These are phyloP conservation scores for Eulemur macaco DNA, from an alignment of 2,113 vertebrate genomes.

Conservation along the genomic window DNA sequence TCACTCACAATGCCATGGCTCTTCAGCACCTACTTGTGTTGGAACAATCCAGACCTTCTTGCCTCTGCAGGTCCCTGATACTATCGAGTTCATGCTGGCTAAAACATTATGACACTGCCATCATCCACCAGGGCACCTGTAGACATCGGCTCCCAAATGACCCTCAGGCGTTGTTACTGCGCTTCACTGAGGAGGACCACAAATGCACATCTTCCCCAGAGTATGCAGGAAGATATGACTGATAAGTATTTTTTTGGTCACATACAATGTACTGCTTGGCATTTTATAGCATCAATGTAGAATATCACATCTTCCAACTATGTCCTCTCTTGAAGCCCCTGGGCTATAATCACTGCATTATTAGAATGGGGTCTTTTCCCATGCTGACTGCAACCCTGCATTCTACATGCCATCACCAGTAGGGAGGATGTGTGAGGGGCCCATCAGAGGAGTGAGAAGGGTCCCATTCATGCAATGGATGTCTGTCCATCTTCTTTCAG, in stretches of 20 bases:
- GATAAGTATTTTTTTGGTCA: neutral
- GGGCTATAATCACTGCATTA: neutral
- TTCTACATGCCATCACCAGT: neutral
- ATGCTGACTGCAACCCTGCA: neutral
- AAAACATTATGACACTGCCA: neutral
- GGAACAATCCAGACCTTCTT: neutral
- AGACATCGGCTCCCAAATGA: neutral
- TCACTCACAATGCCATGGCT: neutral
- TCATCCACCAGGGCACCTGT: neutral
- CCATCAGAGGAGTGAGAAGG: neutral
- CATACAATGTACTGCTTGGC: neutral
- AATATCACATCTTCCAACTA: neutral
- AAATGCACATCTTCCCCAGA: neutral
- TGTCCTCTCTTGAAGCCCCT: neutral
- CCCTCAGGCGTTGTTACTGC: neutral
- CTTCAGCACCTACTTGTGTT: neutral
- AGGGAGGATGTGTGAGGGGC: neutral
- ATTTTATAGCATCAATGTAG: neutral
- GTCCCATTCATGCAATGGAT: neutral
- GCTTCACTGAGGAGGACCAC: neutral
- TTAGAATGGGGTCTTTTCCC: neutral
- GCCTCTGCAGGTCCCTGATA: neutral
- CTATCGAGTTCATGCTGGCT: neutral
- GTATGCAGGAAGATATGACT: neutral
- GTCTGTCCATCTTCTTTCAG: neutral